Evolutionary conservation across 2,113 vertebrate genomes (phyloP).

Genomic region (Pagrus major): DNA sequence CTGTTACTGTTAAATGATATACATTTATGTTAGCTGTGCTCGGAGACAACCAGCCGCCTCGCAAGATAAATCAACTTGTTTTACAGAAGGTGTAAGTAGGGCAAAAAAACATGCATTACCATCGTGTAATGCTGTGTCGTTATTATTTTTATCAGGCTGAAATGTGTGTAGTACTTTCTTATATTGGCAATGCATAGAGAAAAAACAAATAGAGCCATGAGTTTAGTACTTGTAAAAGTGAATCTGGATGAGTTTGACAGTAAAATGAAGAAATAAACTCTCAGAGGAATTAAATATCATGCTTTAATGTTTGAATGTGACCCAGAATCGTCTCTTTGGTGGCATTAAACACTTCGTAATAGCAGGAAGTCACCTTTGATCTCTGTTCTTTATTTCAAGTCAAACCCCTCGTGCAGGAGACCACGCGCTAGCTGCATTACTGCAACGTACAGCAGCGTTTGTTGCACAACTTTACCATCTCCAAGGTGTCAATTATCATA

Average conservation of each 20-base stretch:
- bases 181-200: not conserved
- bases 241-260: not conserved
- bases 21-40: conserved; percentile 31
- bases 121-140: not conserved
- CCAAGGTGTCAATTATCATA: conserved; percentile 42
- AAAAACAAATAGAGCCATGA: not conserved
- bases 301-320: not conserved
- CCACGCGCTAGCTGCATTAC: not conserved
- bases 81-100: not conserved
- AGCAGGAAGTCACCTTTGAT: not conserved
- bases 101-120: not conserved
- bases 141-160: not conserved
- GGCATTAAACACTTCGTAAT: not conserved
- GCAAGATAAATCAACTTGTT: conserved; percentile 41
- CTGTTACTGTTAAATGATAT: conserved; percentile 52
- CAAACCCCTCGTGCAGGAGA: not conserved
- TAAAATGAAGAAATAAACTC: not conserved
- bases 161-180: not conserved
- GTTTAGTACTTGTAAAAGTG: not conserved
- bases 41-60: conserved; percentile 6
- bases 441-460: conserved; percentile 4
- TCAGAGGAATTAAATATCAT: not conserved
- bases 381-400: not conserved
- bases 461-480: conserved; percentile 45
- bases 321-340: not conserved